A percentile compares a stretch with the other conserved stretches of the same genome.
Conservation (phyloP, 2,888 invertebrate species). For the Tetragnatha montana region DNA sequence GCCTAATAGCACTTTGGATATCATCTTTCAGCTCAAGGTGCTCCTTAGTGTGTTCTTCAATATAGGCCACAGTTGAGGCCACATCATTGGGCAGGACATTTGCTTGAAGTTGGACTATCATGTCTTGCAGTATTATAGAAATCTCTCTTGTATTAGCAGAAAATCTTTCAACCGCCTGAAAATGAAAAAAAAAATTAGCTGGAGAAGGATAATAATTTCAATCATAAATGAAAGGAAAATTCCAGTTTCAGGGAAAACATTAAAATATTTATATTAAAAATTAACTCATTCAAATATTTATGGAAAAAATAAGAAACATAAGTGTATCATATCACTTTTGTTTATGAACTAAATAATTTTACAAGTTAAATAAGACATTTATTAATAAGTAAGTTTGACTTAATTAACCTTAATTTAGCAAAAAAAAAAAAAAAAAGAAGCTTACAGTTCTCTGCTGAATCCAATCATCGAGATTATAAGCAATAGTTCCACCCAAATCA, state of each 20-base stretch:
- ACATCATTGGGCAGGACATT: constrained; percentile 95
- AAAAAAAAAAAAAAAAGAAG: too few species aligned
- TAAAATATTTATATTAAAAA: too few species aligned
- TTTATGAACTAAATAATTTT: too few species aligned
- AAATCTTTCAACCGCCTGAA: constrained; percentile 94
- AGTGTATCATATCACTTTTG: too few species aligned
- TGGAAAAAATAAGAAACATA: too few species aligned
- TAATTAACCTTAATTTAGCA: too few species aligned
- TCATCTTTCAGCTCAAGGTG: constrained; percentile 87
- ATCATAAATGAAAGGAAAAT: background rate
- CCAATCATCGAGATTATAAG: constrained; percentile 96
- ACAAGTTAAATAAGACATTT: too few species aligned
- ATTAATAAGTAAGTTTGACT: too few species aligned
- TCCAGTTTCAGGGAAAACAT: too few species aligned
- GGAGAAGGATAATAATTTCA: background rate
- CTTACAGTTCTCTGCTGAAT: constrained; percentile 95
- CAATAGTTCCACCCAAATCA: constrained; percentile 91
- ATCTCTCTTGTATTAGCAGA: constrained; percentile 93
- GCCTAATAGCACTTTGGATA: constrained; percentile 88
- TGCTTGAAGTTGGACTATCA: constrained; percentile 91
- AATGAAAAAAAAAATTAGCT: constrained; percentile 71
- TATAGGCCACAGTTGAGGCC: constrained; percentile 88
- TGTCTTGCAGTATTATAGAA: constrained; percentile 88
- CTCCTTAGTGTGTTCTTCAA: constrained; percentile 86
- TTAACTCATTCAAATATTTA: too few species aligned